Evolutionary conservation across 2,797 vertebrate species (phyloP).

Genomic region (Anguilla marmorata): DNA sequence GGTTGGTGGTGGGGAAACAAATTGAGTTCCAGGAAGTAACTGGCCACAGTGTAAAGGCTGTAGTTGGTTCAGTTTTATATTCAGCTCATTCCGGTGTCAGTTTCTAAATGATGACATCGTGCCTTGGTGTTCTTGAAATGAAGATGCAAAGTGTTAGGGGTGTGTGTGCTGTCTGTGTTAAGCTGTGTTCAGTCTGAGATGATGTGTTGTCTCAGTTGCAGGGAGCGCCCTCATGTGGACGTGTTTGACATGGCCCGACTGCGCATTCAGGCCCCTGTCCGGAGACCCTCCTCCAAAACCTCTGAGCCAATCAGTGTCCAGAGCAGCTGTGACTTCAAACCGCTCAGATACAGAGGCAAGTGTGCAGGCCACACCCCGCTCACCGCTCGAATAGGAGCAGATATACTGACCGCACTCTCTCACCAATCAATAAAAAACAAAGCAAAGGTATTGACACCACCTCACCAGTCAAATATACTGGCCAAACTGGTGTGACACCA

Average conservation of each 20-base stretch:
- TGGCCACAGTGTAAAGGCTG: not conserved
- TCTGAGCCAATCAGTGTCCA: conserved; percentile 70
- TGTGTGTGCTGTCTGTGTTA: not conserved
- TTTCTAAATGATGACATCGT: not conserved
- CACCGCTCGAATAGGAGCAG: not conserved
- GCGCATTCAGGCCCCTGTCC: conserved; percentile 78
- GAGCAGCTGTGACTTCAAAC: conserved; percentile 78
- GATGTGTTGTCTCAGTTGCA: conserved; percentile 60
- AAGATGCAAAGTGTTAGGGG: not conserved
- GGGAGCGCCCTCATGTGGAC: conserved; percentile 73
- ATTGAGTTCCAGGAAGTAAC: not conserved
- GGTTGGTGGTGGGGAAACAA: not conserved
- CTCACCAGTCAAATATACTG: not conserved
- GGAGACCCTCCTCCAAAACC: conserved; percentile 71
- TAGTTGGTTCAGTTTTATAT: not conserved
- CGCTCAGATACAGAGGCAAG: conserved; percentile 78
- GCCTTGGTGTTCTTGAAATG: not conserved
- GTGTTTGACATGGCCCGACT: conserved; percentile 88
- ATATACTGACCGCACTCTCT: not conserved
- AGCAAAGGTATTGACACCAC: not conserved
- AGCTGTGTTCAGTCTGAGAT: not conserved
- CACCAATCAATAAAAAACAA: not conserved
- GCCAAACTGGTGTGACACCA: not conserved
- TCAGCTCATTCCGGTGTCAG: not conserved
- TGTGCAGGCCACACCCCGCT: not conserved